A percentile compares a stretch with the other conserved stretches of the same genome.
Evolutionary conservation across 2,113 vertebrate species (phyloP).

Genomic region (Lophochroa leadbeateri): DNA sequence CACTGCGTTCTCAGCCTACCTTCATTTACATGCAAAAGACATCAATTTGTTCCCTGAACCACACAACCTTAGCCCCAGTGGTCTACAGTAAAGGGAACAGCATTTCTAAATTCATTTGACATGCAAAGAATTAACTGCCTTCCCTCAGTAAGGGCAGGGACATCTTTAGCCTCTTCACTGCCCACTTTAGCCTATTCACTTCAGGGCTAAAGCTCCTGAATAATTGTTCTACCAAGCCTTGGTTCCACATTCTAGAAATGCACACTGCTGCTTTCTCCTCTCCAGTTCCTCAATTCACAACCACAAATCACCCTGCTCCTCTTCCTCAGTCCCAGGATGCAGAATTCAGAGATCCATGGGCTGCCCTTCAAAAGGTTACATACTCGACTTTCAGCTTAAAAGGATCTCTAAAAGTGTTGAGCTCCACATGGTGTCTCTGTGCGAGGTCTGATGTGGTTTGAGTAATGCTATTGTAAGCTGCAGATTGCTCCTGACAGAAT

Average conservation of each 20-base stretch:
- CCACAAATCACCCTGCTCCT: background rate
- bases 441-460: accelerated
- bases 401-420: background rate
- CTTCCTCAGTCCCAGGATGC: background rate
- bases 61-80: accelerated
- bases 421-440: background rate
- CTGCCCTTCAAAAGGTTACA: background rate
- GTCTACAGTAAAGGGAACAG: background rate
- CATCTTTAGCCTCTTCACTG: background rate
- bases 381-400: background rate
- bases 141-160: background rate
- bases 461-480: background rate
- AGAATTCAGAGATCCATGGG: background rate
- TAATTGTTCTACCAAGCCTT: background rate
- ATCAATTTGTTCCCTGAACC: background rate
- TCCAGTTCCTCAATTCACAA: background rate
- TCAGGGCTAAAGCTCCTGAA: background rate
- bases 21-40: accelerated
- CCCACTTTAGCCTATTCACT: background rate
- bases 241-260: accelerated
- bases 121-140: background rate
- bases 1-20: background rate
- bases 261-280: background rate
- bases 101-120: background rate
- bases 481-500: accelerated